A percentile compares a stretch with the other conserved stretches of the same genome.
phyloP scores from a whole-genome alignment of 2,888 invertebrate genomes.

The Agrochola lota region DNA sequence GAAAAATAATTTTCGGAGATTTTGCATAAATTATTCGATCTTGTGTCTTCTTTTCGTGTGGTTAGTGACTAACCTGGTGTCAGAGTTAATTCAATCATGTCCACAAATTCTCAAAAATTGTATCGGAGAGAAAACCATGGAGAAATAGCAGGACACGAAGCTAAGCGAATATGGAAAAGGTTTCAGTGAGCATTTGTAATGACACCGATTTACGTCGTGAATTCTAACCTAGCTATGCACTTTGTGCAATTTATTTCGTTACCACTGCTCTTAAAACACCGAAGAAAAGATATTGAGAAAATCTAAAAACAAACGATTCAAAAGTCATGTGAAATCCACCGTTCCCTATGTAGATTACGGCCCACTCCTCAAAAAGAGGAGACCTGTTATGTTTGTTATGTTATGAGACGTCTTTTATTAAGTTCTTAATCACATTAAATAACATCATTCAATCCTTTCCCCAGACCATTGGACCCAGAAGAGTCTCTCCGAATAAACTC shows the following conservation, averaged over 20 bases:
- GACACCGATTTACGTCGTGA: background rate
- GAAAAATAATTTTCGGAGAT: background rate
- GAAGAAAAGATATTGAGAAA: background rate
- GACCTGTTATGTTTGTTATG: no score
- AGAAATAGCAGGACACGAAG: background rate
- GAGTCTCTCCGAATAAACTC: conserved; percentile 86
- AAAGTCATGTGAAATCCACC: background rate
- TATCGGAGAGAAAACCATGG: background rate
- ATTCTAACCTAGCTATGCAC: background rate
- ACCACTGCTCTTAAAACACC: background rate
- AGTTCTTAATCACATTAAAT: background rate
- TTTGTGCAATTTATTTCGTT: background rate
- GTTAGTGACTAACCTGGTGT: no score
- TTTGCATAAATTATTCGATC: background rate
- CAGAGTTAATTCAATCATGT: no score
- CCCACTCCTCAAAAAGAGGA: background rate
- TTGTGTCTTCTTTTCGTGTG: no score
- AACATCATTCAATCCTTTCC: conserved; percentile 9
- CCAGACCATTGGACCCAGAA: conserved; percentile 83
- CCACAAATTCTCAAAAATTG: background rate
- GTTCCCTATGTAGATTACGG: background rate
- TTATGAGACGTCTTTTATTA: background rate
- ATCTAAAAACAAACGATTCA: background rate
- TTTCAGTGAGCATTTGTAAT: background rate
- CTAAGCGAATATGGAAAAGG: background rate